Base-by-base conservation (phyloP, 2,888 invertebrate species). In the Ganaspis brasiliensis region DNA sequence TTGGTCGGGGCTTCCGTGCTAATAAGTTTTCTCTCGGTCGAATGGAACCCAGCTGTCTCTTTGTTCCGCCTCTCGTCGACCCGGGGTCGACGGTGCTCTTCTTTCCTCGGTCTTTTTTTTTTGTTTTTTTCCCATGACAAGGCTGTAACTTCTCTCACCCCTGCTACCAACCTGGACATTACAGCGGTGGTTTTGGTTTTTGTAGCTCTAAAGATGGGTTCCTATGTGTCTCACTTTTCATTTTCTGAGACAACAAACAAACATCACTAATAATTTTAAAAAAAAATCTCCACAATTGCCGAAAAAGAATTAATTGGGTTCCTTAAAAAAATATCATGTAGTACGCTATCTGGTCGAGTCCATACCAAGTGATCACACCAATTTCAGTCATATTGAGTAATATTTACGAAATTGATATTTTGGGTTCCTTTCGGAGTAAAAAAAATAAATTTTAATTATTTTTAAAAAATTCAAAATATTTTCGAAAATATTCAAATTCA, bases 1-100 rank as follows among this genome's bases (percentile, higher is more conserved):
- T 45, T 52, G 61, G 71, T 52, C 59, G 75, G 74, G 75, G 75
- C 80, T 79, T 78, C 77, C 77, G 80, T 67, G 79, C 79, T 82
- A 82, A 82, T 82, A 82, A 82, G 78, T 82, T 82, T 80, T 82
- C 82, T 78, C 80, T 77, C 80, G 78, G 79, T 74, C 78, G 77
- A 82, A 79, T 82, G 79, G 56, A 82, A 79, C 78, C 78, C 80
- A 80, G 80, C 80, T 80, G 79, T 80, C 79, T 80, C 78, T 82
- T 80, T 76, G 76, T 76, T 72, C 74, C 40, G 52, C 31, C 63
- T 72, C 63, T 63, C 76, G 79, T 76, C 79, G 73, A 73, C 35
- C 76, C 75, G 76, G 75, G 76, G 78, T 74, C 76, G 77, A 74
- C 72, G 61, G 61, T 67, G 77, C 73, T 77, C 26, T 61, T 75